Base-by-base conservation (phyloP, 1,140 invertebrate species). In the Trigoniulus corallinus region DNA sequence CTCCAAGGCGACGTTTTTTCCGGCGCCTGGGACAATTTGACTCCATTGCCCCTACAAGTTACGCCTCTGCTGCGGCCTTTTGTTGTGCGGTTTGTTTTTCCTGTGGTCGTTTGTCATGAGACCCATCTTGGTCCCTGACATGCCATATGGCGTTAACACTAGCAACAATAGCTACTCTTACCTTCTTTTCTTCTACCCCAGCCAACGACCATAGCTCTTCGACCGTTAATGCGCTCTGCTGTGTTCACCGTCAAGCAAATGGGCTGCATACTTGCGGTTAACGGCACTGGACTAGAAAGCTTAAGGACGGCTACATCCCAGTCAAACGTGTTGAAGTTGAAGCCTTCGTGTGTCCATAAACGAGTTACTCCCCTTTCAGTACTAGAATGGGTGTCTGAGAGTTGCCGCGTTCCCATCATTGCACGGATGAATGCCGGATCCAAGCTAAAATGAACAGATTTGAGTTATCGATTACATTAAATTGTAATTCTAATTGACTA, bases 301-400 rank as follows among this genome's bases (percentile, higher is more conserved):
- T 44, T 44, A 7, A 44, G 12, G 4, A 44, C 4, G 7, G 42
- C 42, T 7, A 44, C 42, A 18, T 44, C 42, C 4, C 18, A 44
- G 18, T 44, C 42, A 20, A 44, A 44, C 21, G 42, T 44, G 42
- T 20, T 44, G 18, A 44, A 44, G 21, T 44, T 24, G 24, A 44
- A 44, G 4, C 24, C 42, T 4, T 20, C 24, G 18, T 44, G 4
- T 7, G 12, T 21, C 42, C 42, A 44, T 12, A 44, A 7, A 7
- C 18, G 42, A 21, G 12, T 20, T 39, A 48, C 15, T 39, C 20
- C 20, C 4, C 42, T 4, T 7, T 7, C 18, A 12, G 24, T 24
- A 18, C 18, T 12, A 4, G 18, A 21, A 20, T 44, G 12, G 12
- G 7, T 7, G 18, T 44, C 42, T 4, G 42, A 44, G 4, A 44